Percentiles rank a stretch among this genome's conserved stretches.
phyloP scores from a whole-genome alignment of 2,797 vertebrate species.

The Loriculus beryllinus region DNA sequence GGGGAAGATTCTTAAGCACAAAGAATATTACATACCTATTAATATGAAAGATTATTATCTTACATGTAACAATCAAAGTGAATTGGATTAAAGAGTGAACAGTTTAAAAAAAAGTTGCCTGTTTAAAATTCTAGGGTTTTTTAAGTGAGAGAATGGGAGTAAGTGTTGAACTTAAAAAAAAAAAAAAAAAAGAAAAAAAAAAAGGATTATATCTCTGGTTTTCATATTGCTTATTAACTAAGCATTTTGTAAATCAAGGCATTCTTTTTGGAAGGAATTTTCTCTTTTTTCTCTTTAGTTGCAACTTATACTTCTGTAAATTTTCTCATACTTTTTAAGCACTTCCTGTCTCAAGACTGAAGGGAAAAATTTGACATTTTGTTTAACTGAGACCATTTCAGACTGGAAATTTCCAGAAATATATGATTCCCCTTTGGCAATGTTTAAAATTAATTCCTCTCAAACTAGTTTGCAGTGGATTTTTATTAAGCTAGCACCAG shows the following conservation, averaged over 20 bases:
- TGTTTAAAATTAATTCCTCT: constrained; percentile 9
- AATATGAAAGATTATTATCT: neutral
- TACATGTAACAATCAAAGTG: neutral
- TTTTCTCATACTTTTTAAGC: neutral
- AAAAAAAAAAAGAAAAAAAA: neutral
- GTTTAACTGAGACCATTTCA: neutral
- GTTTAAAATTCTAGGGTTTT: neutral
- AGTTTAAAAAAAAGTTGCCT: neutral
- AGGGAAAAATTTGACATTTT: neutral
- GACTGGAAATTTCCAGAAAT: neutral
- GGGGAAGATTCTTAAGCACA: neutral
- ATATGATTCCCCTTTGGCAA: neutral
- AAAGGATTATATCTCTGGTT: neutral
- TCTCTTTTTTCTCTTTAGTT: neutral
- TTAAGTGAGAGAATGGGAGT: neutral
- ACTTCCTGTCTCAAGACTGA: neutral
- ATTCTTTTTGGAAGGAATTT: neutral
- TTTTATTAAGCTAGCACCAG: constrained; percentile 43
- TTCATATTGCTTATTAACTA: neutral
- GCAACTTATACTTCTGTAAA: neutral
- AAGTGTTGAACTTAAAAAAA: neutral
- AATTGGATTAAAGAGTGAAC: neutral
- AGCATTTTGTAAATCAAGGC: neutral
- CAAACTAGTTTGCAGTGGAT: neutral
- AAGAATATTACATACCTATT: neutral